phyloP scores from a whole-genome alignment of 30 jellyfish, hydroid and myxozoan species.

The Catostylus mosaicus region DNA sequence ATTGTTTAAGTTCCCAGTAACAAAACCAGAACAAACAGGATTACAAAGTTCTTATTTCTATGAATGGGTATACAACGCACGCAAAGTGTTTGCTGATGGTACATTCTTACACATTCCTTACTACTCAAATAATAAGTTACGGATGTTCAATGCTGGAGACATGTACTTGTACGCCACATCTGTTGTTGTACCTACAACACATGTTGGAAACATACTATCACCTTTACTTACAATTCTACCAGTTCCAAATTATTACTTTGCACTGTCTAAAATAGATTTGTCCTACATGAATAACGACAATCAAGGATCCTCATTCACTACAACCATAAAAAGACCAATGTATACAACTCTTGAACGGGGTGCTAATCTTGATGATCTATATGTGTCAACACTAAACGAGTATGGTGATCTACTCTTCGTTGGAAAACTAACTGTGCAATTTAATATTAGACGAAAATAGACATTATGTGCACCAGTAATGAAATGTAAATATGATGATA shows the following conservation, averaged over 20 bases:
- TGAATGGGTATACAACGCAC: too few relatives aligned
- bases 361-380: background rate
- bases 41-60: too few relatives aligned
- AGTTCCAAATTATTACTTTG: too few relatives aligned
- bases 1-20: too few relatives aligned
- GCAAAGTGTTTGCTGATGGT: background rate
- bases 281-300: background rate
- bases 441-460: too few relatives aligned
- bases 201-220: background rate
- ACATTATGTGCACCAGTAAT: background rate
- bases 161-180: background rate
- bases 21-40: too few relatives aligned
- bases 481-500: too few relatives aligned
- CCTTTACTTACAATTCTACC: background rate
- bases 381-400: background rate
- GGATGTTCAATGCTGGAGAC: background rate
- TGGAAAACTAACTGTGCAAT: too few relatives aligned
- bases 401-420: background rate
- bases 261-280: background rate
- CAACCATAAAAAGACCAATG: too few relatives aligned
- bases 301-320: too few relatives aligned
- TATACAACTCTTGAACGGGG: background rate
- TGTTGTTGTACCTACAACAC: background rate
- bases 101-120: background rate
- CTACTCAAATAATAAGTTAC: background rate